Conservation (phyloP, 2,797 vertebrate genomes). For the Argya squamiceps region DNA sequence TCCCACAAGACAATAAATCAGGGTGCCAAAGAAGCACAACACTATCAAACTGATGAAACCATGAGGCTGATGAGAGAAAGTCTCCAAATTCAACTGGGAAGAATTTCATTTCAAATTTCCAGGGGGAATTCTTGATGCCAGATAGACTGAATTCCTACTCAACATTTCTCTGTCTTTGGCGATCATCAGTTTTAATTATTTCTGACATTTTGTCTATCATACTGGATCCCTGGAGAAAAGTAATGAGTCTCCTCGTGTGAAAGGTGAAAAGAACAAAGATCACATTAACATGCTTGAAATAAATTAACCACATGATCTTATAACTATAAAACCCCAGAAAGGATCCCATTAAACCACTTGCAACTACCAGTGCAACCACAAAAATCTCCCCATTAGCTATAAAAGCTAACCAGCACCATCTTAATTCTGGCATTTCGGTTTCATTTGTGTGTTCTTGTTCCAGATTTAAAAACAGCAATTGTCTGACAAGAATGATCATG, state of each 20-base stretch:
- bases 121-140: background rate
- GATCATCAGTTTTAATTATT: constrained; percentile 56
- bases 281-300: constrained; percentile 21
- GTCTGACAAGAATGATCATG: background rate
- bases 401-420: constrained; percentile 8
- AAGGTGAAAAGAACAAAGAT: constrained; percentile 15
- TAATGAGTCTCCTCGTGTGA: constrained; percentile 4
- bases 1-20: constrained; percentile 11
- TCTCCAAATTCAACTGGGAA: background rate
- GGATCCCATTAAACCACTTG: background rate
- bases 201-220: constrained; percentile 59
- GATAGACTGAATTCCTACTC: background rate
- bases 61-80: background rate
- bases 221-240: constrained; percentile 11
- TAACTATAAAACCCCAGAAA: constrained; percentile 31
- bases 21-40: background rate
- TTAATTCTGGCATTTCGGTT: constrained; percentile 16
- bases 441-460: background rate
- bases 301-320: constrained; percentile 23
- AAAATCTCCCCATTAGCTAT: constrained; percentile 29
- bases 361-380: background rate
- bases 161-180: background rate
- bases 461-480: background rate
- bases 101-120: background rate
- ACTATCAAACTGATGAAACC: background rate